Percentiles rank a stretch among this genome's conserved stretches.
These are phyloP conservation scores for Trigoniulus corallinus DNA, from an alignment of 1,140 invertebrate genomes.

Conservation along the genomic window DNA sequence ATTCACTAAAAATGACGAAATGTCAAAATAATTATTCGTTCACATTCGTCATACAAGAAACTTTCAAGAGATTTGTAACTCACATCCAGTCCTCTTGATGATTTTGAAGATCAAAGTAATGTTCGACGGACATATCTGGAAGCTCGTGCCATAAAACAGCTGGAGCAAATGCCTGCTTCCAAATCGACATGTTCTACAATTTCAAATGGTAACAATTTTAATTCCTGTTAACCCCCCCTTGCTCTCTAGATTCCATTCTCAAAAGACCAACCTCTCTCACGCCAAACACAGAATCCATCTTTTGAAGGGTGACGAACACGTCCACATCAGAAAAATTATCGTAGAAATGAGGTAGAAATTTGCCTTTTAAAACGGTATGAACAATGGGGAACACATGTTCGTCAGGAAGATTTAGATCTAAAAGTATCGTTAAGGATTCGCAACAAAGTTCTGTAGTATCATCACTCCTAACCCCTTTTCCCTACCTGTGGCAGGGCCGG, in stretches of 20 bases:
- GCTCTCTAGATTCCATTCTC: no score
- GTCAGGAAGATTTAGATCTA: background rate
- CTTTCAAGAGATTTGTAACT: background rate
- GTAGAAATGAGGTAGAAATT: background rate
- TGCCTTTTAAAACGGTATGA: background rate
- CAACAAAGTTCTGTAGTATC: background rate
- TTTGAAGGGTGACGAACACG: background rate
- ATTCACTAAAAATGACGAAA: background rate
- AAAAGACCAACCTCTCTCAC: background rate
- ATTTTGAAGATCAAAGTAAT: background rate
- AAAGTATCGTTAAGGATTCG: background rate
- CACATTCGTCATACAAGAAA: background rate
- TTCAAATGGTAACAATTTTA: no score
- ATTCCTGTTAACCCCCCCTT: no score
- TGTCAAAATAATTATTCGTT: background rate
- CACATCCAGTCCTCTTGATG: background rate
- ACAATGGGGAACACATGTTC: background rate
- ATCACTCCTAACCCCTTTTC: background rate
- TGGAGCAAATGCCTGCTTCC: background rate
- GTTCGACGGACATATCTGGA: background rate
- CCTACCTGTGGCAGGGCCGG: no score
- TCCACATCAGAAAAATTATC: background rate
- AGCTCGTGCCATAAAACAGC: background rate
- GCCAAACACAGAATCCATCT: background rate
- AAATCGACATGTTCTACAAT: background rate